Evolutionary conservation across 1,140 invertebrate genomes (phyloP).

Genomic region (Metopolophium dirhodum): DNA sequence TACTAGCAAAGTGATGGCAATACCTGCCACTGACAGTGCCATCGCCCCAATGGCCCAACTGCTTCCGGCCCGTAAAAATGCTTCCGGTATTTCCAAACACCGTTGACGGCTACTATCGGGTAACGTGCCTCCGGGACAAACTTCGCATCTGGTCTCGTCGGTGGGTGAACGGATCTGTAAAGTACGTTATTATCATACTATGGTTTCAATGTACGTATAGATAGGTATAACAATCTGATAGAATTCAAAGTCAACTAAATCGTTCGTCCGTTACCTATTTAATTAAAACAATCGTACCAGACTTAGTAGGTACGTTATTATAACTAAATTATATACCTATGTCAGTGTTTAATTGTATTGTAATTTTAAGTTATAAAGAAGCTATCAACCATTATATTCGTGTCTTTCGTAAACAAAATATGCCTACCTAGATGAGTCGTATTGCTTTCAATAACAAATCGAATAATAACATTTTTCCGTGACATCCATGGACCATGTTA

Average conservation of each 20-base stretch:
- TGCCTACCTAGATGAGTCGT: too few relatives aligned
- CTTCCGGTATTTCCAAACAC: slow-evolving; percentile 82
- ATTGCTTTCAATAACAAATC: too few relatives aligned
- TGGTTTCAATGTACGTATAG: neutral
- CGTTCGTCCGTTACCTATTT: neutral
- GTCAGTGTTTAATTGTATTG: neutral
- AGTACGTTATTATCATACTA: slow-evolving; percentile 44
- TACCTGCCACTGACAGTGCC: slow-evolving; percentile 79
- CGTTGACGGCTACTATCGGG: slow-evolving; percentile 76
- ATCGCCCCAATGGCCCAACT: slow-evolving; percentile 91
- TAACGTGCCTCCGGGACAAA: slow-evolving; percentile 80
- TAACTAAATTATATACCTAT: neutral
- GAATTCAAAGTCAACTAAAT: neutral
- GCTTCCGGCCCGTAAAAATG: slow-evolving; percentile 79
- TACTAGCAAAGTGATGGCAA: slow-evolving; percentile 75
- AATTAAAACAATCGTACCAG: neutral
- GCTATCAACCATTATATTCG: too few relatives aligned
- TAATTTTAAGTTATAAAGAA: too few relatives aligned
- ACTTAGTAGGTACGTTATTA: neutral
- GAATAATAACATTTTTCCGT: neutral
- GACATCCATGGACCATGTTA: neutral
- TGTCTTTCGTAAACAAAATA: too few relatives aligned
- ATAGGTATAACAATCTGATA: neutral
- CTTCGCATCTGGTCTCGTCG: slow-evolving; percentile 81
- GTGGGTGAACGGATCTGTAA: slow-evolving; percentile 76